Evolutionary conservation across 2,797 vertebrate species (phyloP).

Genomic region (Pachyuromys duprasi): DNA sequence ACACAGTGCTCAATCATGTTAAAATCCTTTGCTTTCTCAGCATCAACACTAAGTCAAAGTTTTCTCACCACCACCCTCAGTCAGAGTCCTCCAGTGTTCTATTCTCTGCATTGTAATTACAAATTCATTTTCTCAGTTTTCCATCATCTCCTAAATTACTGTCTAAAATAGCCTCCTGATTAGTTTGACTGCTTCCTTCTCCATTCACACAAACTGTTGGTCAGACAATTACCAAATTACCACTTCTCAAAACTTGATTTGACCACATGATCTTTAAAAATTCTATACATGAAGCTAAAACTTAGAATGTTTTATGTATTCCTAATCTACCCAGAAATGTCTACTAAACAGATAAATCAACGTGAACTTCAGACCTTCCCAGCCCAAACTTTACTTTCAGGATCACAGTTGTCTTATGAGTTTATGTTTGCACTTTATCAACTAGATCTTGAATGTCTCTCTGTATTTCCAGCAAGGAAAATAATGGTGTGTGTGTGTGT

Average conservation of each 20-base stretch:
- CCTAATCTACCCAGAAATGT: not conserved
- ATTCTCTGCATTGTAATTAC: not conserved
- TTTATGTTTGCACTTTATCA: not conserved
- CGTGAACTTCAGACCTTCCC: not conserved
- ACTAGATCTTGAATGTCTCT: not conserved
- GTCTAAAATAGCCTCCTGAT: not conserved
- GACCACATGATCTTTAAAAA: not conserved
- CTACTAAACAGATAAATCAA: not conserved
- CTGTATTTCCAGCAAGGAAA: not conserved
- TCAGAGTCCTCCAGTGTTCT: not conserved
- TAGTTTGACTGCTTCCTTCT: not conserved
- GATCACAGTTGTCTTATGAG: not conserved
- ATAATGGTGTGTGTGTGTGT: not conserved
- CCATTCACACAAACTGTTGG: not conserved
- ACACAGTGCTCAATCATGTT: no score
- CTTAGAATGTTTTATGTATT: not conserved
- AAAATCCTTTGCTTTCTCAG: not conserved
- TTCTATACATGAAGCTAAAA: not conserved
- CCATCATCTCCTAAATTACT: not conserved
- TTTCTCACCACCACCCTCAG: not conserved
- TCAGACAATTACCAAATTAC: not conserved
- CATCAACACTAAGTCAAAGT: not conserved
- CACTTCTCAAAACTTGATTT: not conserved
- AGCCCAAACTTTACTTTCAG: not conserved
- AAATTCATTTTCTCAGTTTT: not conserved